These are phyloP conservation scores for Sceloporus undulatus DNA, from an alignment of 2,113 vertebrate genomes.

Conservation along the genomic window DNA sequence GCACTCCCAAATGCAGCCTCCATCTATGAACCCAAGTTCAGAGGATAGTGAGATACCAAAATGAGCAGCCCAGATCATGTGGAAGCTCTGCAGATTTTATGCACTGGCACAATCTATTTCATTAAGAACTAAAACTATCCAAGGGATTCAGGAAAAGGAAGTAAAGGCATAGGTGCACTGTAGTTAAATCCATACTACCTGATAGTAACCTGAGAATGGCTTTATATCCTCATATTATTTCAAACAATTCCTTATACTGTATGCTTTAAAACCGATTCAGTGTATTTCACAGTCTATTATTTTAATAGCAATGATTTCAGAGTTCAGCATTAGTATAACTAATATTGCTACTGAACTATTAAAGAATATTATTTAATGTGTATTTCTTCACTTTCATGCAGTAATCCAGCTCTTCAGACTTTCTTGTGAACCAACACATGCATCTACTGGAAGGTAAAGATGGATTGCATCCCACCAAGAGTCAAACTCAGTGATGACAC, in stretches of 20 bases:
- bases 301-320: neutral
- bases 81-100: too few species aligned
- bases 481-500: conserved; percentile 68
- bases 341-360: neutral
- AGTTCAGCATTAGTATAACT: neutral
- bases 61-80: too few species aligned
- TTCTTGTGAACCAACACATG: conserved; percentile 44
- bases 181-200: too few species aligned
- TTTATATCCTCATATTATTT: neutral
- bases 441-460: conserved; percentile 54
- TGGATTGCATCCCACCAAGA: conserved; percentile 39
- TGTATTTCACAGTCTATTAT: conserved; percentile 20
- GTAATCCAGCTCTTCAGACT: conserved; percentile 41
- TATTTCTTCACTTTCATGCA: neutral
- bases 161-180: too few species aligned
- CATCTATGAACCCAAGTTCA: too few species aligned
- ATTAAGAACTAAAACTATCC: too few species aligned
- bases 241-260: neutral
- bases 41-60: too few species aligned
- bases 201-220: neutral
- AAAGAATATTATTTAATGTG: neutral
- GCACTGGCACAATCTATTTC: too few species aligned
- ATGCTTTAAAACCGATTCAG: conserved; percentile 13
- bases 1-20: too few species aligned
- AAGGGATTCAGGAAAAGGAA: too few species aligned